phyloP scores from a whole-genome alignment of 2,113 vertebrate genomes.

The Psilopogon haemacephalus region DNA sequence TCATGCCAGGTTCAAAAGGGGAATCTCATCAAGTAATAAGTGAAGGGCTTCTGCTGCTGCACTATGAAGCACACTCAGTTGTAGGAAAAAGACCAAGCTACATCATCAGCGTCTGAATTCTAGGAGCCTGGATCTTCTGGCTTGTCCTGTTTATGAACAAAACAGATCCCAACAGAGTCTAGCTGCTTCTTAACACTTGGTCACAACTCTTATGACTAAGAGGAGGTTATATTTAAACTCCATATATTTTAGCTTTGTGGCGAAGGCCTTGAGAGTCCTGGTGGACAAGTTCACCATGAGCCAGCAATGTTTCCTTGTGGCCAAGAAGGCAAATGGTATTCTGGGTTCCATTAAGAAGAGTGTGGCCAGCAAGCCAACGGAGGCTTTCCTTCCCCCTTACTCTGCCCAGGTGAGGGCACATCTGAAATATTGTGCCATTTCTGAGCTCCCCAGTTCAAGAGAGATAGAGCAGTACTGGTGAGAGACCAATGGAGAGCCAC shows the following conservation, averaged over 20 bases:
- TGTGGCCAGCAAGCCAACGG: no score
- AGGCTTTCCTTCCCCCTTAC: no score
- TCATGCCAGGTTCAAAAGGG: neutral
- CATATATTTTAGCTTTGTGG: no score
- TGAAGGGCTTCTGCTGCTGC: neutral
- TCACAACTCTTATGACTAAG: fast-evolving
- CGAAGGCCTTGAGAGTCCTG: neutral
- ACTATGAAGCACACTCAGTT: neutral
- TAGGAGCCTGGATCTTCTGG: neutral
- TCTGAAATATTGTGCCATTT: no score
- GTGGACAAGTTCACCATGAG: neutral
- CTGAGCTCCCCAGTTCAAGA: no score
- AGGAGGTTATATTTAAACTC: neutral
- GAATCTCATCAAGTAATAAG: neutral
- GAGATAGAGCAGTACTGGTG: no score
- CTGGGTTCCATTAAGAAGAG: no score
- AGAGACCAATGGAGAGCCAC: no score
- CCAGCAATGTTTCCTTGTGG: no score
- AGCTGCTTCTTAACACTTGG: neutral
- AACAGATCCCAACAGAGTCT: neutral
- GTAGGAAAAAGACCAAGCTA: neutral
- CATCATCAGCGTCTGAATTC: neutral
- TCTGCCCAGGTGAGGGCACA: no score
- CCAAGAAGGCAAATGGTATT: no score
- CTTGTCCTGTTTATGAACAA: neutral